Evolutionary conservation across 2,113 vertebrate genomes (phyloP), one percentile per base, ranked within the genome.

Genomic region (Arvicanthis niloticus): DNA sequence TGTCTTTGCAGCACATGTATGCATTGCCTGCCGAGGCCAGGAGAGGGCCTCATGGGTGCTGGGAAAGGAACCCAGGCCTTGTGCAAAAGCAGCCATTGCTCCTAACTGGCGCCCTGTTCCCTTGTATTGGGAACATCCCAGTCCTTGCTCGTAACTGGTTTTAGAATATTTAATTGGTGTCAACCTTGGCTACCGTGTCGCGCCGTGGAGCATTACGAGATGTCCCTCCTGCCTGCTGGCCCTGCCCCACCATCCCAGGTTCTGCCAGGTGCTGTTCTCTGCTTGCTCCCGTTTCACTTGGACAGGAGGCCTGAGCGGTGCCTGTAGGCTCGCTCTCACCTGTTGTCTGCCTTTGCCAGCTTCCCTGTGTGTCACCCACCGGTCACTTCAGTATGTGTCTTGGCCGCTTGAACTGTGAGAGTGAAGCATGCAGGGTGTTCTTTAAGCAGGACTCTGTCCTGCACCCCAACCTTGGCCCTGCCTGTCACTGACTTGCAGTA

Each of bases 41-140:
- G 10, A 31, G 81, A 62, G 81, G 80, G 58, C 56, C 22, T 0
- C 13, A 6, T 40, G 22, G 37, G 22, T 82, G 56, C n/a, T 82
- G 80, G 80, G 37, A 60, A 40, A 26, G 0, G 56, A 58, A n/a
- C 19, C 53, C 37, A 19, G 24, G 58, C 29, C 56, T 84, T 31
- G 24, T 60, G 22, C 80, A 60, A 58, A 53, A 58, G 80, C 22
- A 40, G 37, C 19, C 5, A 3, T 34, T n/a, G 77, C 34, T 56
- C 48, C 37, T 56, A 22, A 12, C 77, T 37, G 31, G 34, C 0
- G 0, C 2, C 0, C 53, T 21, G 1, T 58, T 56, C 7, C 70
- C 51, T 15, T 31, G 4, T n/a, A 3, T 34, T 78, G 48, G n/a
- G 42, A 16, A 13, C 15, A 16, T 34, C 53, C 16, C n/a, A 68